A percentile compares a stretch with the other conserved stretches of the same genome.
phyloP scores from a whole-genome alignment of 2,113 vertebrate genomes.

The Dipodomys stephensi region DNA sequence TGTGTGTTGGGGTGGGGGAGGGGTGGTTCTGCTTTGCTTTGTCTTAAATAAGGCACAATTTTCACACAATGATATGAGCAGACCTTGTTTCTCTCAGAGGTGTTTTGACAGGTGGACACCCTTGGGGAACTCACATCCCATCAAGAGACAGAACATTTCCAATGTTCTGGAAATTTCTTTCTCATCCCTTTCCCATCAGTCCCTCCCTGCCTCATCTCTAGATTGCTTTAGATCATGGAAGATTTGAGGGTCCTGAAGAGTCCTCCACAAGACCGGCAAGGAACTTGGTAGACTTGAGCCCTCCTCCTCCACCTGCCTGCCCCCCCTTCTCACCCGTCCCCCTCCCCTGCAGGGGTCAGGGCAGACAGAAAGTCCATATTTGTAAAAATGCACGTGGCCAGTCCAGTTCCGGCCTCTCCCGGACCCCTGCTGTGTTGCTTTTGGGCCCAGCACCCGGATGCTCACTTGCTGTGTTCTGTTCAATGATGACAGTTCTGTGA shows the following conservation, averaged over 20 bases:
- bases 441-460: slow-evolving; percentile 77
- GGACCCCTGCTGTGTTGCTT: slow-evolving; percentile 74
- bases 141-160: neutral
- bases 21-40: slow-evolving; percentile 12
- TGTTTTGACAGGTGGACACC: neutral
- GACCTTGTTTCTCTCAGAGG: neutral
- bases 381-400: neutral
- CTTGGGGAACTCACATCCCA: neutral
- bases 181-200: neutral
- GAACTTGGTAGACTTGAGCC: neutral
- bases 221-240: neutral
- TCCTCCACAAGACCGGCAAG: neutral
- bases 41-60: neutral
- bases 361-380: neutral
- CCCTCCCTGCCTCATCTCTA: neutral
- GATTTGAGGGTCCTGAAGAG: neutral
- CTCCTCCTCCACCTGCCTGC: neutral
- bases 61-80: neutral
- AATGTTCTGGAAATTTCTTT: neutral
- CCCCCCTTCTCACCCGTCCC: neutral
- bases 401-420: neutral
- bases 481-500: slow-evolving; percentile 51
- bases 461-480: slow-evolving; percentile 47
- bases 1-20: neutral
- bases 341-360: neutral